Conservation (phyloP, 1,140 invertebrate species). For the Diabrotica virgifera region DNA sequence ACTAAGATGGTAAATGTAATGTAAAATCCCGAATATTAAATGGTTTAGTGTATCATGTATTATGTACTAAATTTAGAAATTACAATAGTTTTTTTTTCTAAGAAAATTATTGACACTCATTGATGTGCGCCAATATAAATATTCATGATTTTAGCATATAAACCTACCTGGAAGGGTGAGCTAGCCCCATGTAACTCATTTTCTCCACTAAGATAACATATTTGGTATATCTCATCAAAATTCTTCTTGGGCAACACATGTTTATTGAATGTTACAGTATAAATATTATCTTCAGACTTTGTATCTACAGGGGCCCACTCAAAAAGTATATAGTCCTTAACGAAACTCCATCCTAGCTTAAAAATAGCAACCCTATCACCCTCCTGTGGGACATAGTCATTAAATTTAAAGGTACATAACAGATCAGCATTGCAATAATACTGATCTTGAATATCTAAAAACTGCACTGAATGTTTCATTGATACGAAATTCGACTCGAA, state of each 20-base stretch:
- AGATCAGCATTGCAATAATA: conserved; percentile 36
- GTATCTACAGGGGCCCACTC: conserved; percentile 32
- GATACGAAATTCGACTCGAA: conserved; percentile 19
- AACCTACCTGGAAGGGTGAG: conserved; percentile 30
- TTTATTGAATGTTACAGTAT: conserved; percentile 31
- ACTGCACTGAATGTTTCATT: conserved; percentile 24
- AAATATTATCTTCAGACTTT: conserved; percentile 6
- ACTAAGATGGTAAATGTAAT: too few species aligned
- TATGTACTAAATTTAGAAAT: too few species aligned
- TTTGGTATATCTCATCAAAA: conserved; percentile 29
- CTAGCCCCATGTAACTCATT: conserved; percentile 37
- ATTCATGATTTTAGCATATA: not conserved
- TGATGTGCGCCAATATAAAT: not conserved
- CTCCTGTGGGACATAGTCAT: conserved; percentile 34
- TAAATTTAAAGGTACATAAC: conserved; percentile 32
- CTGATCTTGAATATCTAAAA: conserved; percentile 32
- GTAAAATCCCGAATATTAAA: too few species aligned
- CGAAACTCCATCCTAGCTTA: conserved; percentile 38
- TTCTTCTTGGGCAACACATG: conserved; percentile 31
- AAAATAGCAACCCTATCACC: conserved; percentile 40
- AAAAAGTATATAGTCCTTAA: conserved; percentile 37
- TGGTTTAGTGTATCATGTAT: too few species aligned
- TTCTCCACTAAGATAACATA: conserved; percentile 40
- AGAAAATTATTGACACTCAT: too few species aligned
- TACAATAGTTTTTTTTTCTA: too few species aligned